A percentile compares a stretch with the other conserved stretches of the same genome.
phyloP scores from a whole-genome alignment of 2,888 invertebrate species.

The Caenorhabditis sinica region DNA sequence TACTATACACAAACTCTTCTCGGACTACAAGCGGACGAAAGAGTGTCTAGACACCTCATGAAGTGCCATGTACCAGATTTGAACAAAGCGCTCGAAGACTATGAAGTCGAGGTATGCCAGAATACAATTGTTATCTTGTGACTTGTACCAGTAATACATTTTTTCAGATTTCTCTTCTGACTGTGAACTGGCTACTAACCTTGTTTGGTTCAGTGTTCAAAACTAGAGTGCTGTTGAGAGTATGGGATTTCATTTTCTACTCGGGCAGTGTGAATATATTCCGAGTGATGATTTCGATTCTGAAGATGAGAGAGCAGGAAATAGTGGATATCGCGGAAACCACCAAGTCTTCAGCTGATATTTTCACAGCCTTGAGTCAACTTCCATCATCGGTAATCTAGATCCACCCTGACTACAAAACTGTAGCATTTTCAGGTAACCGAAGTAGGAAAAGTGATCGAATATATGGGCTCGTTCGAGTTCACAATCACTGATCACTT shows the following conservation, averaged over 20 bases:
- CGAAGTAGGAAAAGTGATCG: constrained; percentile 78
- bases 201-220: constrained; percentile 97
- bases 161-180: constrained; percentile 90
- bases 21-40: constrained; percentile 87
- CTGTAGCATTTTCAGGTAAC: constrained; percentile 60
- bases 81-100: constrained; percentile 85
- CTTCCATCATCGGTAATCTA: constrained; percentile 87
- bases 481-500: constrained; percentile 82
- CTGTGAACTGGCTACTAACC: constrained; percentile 97
- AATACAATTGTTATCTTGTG: background rate
- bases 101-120: constrained; percentile 71
- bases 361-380: constrained; percentile 97
- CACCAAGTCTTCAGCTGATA: constrained; percentile 90
- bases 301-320: constrained; percentile 87
- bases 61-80: constrained; percentile 92
- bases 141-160: background rate
- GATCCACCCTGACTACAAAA: background rate
- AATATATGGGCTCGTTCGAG: constrained; percentile 82
- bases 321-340: constrained; percentile 91
- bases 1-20: constrained; percentile 96
- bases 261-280: constrained; percentile 96
- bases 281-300: constrained; percentile 85
- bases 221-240: constrained; percentile 93
- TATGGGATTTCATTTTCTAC: constrained; percentile 98
- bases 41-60: constrained; percentile 94